phyloP scores from a whole-genome alignment of 2,113 vertebrate species.

The Xyrauchen texanus region DNA sequence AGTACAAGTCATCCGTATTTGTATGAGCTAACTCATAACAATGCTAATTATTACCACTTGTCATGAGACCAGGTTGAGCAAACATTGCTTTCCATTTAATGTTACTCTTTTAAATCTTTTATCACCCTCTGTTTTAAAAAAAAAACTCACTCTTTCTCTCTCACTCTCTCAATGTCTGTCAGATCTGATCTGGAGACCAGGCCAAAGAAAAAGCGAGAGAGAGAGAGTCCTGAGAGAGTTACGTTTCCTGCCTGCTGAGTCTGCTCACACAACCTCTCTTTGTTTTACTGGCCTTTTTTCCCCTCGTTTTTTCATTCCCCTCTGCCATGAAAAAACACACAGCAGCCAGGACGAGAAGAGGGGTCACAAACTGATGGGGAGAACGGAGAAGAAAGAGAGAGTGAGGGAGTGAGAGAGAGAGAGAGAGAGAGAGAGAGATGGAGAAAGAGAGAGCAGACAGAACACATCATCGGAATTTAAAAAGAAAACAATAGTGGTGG shows the following conservation, averaged over 20 bases:
- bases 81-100: background rate
- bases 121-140: background rate
- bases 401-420: background rate
- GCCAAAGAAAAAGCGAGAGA: conserved; percentile 63
- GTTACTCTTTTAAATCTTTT: background rate
- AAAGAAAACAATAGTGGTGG: conserved; percentile 83
- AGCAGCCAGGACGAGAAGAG: conserved; percentile 62
- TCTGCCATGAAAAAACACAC: conserved; percentile 65
- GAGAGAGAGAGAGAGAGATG: conserved; percentile 28
- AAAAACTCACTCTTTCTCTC: conserved; percentile 8
- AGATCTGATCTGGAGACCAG: conserved; percentile 88
- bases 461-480: conserved; percentile 83
- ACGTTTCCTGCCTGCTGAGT: conserved; percentile 94
- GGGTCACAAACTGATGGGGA: conserved; percentile 58
- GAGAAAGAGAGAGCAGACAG: conserved; percentile 57
- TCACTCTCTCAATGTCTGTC: conserved; percentile 72
- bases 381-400: background rate
- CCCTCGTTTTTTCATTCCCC: conserved; percentile 56
- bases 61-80: too few relatives aligned
- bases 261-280: conserved; percentile 97
- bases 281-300: conserved; percentile 83
- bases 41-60: too few relatives aligned
- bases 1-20: too few relatives aligned
- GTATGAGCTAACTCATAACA: too few relatives aligned
- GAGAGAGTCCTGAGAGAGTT: conserved; percentile 87